A percentile compares a stretch with the other conserved stretches of the same genome.
These are phyloP conservation scores for Arrhopalites spinosus DNA, from an alignment of 2,888 invertebrate species.

Conservation along the genomic window DNA sequence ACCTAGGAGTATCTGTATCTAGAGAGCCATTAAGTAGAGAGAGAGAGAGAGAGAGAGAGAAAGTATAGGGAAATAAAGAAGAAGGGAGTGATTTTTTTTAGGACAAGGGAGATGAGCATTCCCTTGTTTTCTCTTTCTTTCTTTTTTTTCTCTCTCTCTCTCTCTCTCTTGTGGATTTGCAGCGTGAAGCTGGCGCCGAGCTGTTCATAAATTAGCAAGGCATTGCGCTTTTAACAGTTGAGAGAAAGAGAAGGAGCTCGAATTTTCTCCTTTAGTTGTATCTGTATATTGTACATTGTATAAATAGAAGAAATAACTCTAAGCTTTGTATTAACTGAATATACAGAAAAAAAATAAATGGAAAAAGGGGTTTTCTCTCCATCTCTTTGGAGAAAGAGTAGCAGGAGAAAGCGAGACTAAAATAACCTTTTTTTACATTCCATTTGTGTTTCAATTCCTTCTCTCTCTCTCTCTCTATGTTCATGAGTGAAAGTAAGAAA, in stretches of 20 bases:
- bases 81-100: not conserved
- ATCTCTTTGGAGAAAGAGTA: no score
- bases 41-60: not conserved
- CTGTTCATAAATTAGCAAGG: not conserved
- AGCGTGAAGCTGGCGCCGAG: not conserved
- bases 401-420: no score
- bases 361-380: no score
- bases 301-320: no score
- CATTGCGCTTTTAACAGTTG: not conserved
- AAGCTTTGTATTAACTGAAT: no score
- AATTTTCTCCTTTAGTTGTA: no score
- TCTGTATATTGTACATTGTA: no score
- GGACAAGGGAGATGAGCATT: not conserved
- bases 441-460: not conserved
- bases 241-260: no score
- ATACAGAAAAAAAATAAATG: no score
- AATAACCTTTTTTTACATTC: not conserved
- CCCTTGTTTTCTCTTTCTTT: not conserved
- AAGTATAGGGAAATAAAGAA: not conserved
- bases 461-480: not conserved
- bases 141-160: not conserved
- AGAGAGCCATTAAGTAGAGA: not conserved
- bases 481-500: no score
- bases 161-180: not conserved
- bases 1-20: not conserved